A percentile compares a stretch with the other conserved stretches of the same genome.
phyloP scores from a whole-genome alignment of 2,113 vertebrate genomes.

The Osmerus mordax region DNA sequence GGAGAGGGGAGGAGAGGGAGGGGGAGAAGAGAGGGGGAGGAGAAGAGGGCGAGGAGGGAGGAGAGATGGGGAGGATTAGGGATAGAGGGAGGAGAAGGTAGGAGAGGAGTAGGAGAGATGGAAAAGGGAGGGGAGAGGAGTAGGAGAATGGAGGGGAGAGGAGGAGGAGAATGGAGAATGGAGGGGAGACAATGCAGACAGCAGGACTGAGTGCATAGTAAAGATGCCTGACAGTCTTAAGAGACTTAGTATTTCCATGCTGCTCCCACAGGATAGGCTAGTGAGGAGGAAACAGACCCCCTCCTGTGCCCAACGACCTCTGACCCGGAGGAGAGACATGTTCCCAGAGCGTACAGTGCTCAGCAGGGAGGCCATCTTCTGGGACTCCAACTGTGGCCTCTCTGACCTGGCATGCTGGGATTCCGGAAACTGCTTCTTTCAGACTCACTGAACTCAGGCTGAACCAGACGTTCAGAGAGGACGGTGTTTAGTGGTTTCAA shows the following conservation, averaged over 20 bases:
- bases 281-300: not conserved
- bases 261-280: conserved; percentile 12
- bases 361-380: not conserved
- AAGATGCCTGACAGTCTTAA: conserved; percentile 27
- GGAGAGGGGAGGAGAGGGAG: no score
- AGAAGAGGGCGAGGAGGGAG: no score
- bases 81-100: no score
- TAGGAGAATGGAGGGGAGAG: no score
- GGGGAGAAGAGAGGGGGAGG: not conserved
- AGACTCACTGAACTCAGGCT: not conserved
- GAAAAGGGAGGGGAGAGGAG: not conserved
- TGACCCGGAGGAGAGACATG: not conserved
- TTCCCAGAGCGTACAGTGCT: conserved; percentile 14
- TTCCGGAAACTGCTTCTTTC: not conserved
- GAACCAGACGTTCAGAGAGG: not conserved
- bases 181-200: not conserved
- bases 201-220: conserved; percentile 13
- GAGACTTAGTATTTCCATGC: conserved; percentile 23
- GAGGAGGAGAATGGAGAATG: no score
- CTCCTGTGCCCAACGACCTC: not conserved
- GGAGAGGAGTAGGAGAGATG: not conserved
- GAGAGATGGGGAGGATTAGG: not conserved
- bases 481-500: not conserved
- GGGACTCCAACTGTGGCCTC: not conserved
- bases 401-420: not conserved